Base-by-base conservation (phyloP, 2,888 invertebrate species). In the Andrena flavipes region DNA sequence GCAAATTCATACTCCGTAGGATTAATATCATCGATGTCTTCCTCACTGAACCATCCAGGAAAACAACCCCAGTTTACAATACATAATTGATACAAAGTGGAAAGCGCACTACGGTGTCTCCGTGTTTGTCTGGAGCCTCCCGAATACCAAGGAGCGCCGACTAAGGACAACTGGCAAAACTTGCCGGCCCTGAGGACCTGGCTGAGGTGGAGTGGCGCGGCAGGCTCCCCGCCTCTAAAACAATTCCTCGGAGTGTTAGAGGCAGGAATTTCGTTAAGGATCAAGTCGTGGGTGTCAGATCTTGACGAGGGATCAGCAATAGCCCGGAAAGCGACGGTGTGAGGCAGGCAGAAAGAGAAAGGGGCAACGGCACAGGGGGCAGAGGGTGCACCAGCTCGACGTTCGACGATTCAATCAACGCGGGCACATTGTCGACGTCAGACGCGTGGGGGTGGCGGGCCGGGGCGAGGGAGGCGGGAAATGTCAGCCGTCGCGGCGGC, bases 321-420 rank as follows among this genome's bases (percentile, higher is more conserved):
- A 69, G 81, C 29, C 56, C 69, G 84, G 72, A 83, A 87, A 73
- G 83, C 26, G 23, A 2, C 29, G 42, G n/a, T 13, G n/a, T 13
- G n/a, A 13, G 60, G 29, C 20, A 10, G 13, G 29, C 29, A n/a
- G 49, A 33, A 62, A 49, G 63, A 51, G 63, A 65, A 54, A 65
- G 70, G 48, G 30, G 35, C 23, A 42, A 71, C 42, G 71, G 42
- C n/a, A 49, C 42, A 29, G 10, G 42, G 48, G 51, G 64, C 30
- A 51, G 76, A 54, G 72, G 49, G 71, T 64, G 76, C 73, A 76
- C 76, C 42, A 16, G 42, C 87, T 81, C 83, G 89, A 88, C 89
- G 88, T 91, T 90, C 89, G 88, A 89, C 88, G 89, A 91, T 91
- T 91, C 90, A 90, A 91, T 91, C 90, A 91, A 90, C 90, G 86